Evolutionary conservation across 2,888 invertebrate species (phyloP).

Genomic region (Temnothorax ravouxi): DNA sequence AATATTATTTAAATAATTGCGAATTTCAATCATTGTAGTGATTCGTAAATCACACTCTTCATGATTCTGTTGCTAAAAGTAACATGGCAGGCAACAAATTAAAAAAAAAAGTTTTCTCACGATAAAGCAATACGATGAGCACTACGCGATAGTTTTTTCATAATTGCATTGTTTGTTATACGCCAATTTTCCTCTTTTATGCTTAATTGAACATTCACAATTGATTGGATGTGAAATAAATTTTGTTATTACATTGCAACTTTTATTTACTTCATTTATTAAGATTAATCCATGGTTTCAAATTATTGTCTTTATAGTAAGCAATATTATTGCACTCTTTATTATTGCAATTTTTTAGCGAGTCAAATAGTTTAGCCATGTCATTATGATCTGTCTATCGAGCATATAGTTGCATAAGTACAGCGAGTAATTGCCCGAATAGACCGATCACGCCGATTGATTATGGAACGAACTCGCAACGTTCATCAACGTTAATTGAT

Average conservation of each 20-base stretch:
- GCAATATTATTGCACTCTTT: neutral
- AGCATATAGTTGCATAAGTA: constrained; percentile 10
- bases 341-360: constrained; percentile 15
- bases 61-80: neutral
- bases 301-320: neutral
- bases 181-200: neutral
- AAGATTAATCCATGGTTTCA: neutral
- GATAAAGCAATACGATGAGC: neutral
- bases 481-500: constrained; percentile 49
- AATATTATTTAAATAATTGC: neutral
- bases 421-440: constrained; percentile 19
- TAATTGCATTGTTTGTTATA: neutral
- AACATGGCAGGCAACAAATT: neutral
- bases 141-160: neutral
- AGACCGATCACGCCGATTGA: constrained; percentile 9
- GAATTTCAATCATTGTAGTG: neutral
- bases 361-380: constrained; percentile 26
- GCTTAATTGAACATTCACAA: neutral
- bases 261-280: neutral
- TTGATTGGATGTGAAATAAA: neutral
- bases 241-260: neutral
- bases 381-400: constrained; percentile 6
- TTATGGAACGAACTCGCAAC: constrained; percentile 15
- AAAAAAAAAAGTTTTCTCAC: neutral
- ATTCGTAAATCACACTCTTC: neutral